A percentile compares a stretch with the other conserved stretches of the same genome.
These are phyloP conservation scores for Bombus pascuorum DNA, from an alignment of 1,140 invertebrate species.

Conservation along the genomic window DNA sequence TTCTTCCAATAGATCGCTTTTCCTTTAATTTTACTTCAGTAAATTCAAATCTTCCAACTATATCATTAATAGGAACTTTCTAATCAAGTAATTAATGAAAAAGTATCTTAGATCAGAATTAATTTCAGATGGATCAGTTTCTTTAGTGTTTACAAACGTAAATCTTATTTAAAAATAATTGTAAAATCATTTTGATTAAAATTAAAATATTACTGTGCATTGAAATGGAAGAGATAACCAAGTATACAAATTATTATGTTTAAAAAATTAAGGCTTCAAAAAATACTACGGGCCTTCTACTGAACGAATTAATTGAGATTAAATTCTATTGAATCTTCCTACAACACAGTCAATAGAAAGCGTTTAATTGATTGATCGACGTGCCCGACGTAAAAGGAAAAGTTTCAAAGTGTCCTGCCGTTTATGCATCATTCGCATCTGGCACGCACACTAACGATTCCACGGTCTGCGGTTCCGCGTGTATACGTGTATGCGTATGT, in stretches of 20 bases:
- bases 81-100: background rate
- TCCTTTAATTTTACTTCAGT: background rate
- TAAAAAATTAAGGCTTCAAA: too few species aligned
- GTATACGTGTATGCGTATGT: conserved; percentile 35
- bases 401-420: background rate
- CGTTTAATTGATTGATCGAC: background rate
- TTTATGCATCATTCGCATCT: conserved; percentile 17
- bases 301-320: background rate
- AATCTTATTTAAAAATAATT: too few species aligned
- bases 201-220: background rate
- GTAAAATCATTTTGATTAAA: too few species aligned
- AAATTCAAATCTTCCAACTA: background rate
- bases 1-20: background rate
- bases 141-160: background rate
- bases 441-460: conserved; percentile 13
- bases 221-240: background rate
- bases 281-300: background rate
- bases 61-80: background rate
- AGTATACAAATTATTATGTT: background rate
- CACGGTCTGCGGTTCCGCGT: conserved; percentile 21
- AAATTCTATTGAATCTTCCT: background rate
- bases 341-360: background rate
- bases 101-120: background rate
- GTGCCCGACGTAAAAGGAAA: background rate
- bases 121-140: background rate